Base-by-base conservation (phyloP, 2,797 vertebrate genomes). In the Naso thynnoides region DNA sequence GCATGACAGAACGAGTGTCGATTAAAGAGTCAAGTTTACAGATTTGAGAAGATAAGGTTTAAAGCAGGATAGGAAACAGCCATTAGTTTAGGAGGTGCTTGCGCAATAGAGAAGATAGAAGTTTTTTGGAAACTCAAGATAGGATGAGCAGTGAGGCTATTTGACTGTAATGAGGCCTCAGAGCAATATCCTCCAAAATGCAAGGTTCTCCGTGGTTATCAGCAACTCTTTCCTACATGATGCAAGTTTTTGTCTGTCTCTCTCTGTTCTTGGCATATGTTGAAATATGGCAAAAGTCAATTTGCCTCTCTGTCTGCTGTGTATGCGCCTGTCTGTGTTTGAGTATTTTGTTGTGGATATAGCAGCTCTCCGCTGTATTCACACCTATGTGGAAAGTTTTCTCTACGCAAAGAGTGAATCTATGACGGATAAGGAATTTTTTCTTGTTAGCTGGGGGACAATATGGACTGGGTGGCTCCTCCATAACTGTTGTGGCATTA, bases 401-500 rank as follows among this genome's bases (percentile, higher is more conserved):
- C 74, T 73, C 47, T 61, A 36, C 57, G 70, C 52, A 48, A 29
- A 42, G 21, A 58, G 55, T 70, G 24, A 82, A 70, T 76, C 38
- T 52, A 58, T 55, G 63, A 69, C 57, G 55, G 70, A 24, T 2
- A 4, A 38, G 19, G 6, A 9, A 39, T 36, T 60, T 64, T 66
- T 69, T 27, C 59, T 29, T 44, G 31, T 39, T 44, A 68, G 38
- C 62, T 70, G 38, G 64, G 74, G 47, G 45, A 61, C 16, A 64
- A 24, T 61, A 27, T 38, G 49, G 19, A 47, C 42, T 48, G 6
- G 8, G 55, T 27, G 3, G 39, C 47, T 54, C 83, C 3, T 70
- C 29, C 89, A 86, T 77, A 57, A 91, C 83, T 86, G 77, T 55
- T 70, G 39, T 81, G 77, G 48, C 70, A 68, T 92, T 83, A 84